phyloP scores from a whole-genome alignment of 2,888 invertebrate genomes.

The Griposia aprilina region DNA sequence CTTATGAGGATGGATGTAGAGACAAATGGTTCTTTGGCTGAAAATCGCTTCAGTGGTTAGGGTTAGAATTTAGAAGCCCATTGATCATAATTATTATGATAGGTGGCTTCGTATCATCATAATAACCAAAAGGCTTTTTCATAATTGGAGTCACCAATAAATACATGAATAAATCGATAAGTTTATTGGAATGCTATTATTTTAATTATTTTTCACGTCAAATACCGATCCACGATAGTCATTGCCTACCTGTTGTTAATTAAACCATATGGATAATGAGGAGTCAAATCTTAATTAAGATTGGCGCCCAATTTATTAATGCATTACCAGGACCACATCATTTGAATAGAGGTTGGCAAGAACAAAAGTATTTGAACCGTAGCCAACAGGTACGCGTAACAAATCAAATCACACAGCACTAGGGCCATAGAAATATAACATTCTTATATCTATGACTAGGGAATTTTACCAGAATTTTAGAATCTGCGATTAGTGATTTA shows the following conservation, averaged over 20 bases:
- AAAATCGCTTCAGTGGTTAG: neutral
- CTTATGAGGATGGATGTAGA: neutral
- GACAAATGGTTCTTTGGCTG: neutral
- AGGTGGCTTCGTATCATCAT: neutral
- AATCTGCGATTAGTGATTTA: neutral
- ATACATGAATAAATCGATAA: neutral
- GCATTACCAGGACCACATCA: constrained; percentile 39
- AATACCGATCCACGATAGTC: neutral
- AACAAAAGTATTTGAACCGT: constrained; percentile 68
- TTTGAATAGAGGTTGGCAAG: constrained; percentile 46
- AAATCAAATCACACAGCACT: constrained; percentile 70
- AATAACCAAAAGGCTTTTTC: neutral
- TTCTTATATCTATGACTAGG: too few species aligned
- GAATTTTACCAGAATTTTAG: neutral
- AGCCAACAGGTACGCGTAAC: constrained; percentile 70
- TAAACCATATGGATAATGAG: constrained; percentile 19
- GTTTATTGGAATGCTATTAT: neutral
- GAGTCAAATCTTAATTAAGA: constrained; percentile 12
- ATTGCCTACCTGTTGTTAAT: constrained; percentile 2
- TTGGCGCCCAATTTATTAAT: constrained; percentile 9
- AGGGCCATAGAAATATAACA: too few species aligned
- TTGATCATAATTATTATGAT: neutral
- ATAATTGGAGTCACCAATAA: neutral
- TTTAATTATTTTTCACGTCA: neutral
- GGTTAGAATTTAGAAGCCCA: neutral